Evolutionary conservation across 2,113 vertebrate genomes (phyloP).

Genomic region (Chloroceryle aenea): DNA sequence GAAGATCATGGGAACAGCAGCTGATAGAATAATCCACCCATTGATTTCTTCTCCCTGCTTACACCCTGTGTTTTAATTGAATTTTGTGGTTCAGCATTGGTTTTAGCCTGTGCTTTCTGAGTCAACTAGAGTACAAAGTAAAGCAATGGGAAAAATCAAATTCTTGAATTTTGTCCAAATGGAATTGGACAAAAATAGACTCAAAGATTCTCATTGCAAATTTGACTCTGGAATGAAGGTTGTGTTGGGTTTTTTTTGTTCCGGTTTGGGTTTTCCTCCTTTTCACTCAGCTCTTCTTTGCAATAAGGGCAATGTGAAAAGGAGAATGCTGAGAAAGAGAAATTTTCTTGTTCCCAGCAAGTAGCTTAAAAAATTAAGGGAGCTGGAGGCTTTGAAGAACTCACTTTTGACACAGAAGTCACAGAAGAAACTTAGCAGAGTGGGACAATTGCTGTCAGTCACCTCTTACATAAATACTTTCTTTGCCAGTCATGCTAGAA

Average conservation of each 20-base stretch:
- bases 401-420: constrained; percentile 54
- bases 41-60: constrained; percentile 65
- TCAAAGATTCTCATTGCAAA: constrained; percentile 81
- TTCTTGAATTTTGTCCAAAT: constrained; percentile 85
- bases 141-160: constrained; percentile 80
- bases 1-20: constrained; percentile 21
- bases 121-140: constrained; percentile 75
- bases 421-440: background rate
- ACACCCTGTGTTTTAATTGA: constrained; percentile 70
- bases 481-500: background rate
- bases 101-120: constrained; percentile 71
- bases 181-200: constrained; percentile 81
- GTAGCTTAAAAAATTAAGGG: constrained; percentile 66
- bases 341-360: constrained; percentile 78
- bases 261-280: constrained; percentile 52
- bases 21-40: constrained; percentile 47
- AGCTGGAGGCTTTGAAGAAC: constrained; percentile 10
- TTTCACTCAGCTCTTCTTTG: constrained; percentile 67
- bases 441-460: background rate
- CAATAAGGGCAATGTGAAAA: constrained; percentile 65
- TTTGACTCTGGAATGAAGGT: constrained; percentile 80
- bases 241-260: constrained; percentile 10
- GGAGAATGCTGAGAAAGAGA: constrained; percentile 75
- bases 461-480: constrained; percentile 8
- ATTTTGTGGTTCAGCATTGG: constrained; percentile 71